A percentile compares a stretch with the other conserved stretches of the same genome.
Evolutionary conservation across 2,888 invertebrate genomes (phyloP).

Genomic region (Panzeria rudis): DNA sequence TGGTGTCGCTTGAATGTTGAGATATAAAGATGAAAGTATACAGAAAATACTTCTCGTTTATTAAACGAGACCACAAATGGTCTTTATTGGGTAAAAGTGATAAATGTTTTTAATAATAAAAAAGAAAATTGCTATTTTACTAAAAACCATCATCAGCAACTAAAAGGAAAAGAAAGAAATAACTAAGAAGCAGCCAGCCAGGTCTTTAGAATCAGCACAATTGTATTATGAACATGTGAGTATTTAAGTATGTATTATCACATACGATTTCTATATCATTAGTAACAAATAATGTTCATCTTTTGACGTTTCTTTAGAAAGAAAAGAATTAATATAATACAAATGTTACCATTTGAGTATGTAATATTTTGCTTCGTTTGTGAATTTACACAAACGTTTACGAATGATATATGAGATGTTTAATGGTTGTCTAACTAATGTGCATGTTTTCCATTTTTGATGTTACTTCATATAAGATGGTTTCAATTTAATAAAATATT

Average conservation of each 20-base stretch:
- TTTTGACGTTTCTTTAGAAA: constrained; percentile 4
- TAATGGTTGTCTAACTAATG: constrained; percentile 54
- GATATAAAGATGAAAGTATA: not conserved
- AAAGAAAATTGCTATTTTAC: constrained; percentile 66
- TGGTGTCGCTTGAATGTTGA: not conserved
- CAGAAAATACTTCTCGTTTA: constrained; percentile 20
- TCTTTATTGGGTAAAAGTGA: constrained; percentile 69
- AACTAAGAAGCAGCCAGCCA: not conserved
- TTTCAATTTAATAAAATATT: constrained; percentile 54
- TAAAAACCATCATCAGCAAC: constrained; percentile 52
- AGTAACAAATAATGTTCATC: constrained; percentile 36
- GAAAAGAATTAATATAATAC: constrained; percentile 64
- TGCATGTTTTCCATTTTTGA: constrained; percentile 44
- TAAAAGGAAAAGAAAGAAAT: constrained; percentile 5
- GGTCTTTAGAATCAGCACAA: constrained; percentile 29
- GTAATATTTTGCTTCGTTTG: not conserved
- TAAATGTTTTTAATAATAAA: constrained; percentile 73
- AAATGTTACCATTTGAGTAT: constrained; percentile 65
- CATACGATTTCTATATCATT: constrained; percentile 52
- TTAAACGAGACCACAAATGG: constrained; percentile 68
- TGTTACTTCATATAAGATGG: constrained; percentile 27
- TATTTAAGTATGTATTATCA: constrained; percentile 2
- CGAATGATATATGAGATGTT: constrained; percentile 26
- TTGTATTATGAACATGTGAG: not conserved
- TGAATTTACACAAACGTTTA: not conserved